Conservation (phyloP, 2,888 invertebrate species). For the Octonoba sinensis region DNA sequence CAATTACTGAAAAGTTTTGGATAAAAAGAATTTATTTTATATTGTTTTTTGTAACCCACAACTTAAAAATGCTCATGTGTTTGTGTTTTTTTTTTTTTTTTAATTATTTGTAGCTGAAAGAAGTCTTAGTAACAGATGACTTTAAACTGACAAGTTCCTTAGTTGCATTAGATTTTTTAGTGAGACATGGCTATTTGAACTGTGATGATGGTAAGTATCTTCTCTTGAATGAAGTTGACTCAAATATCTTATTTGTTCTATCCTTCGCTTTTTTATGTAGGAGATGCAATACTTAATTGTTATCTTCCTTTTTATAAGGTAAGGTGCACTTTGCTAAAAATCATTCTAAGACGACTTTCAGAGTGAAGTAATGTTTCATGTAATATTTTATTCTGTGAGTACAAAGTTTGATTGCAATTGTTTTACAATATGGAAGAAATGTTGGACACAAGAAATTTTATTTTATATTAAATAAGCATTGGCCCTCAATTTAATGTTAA, state of each 20-base stretch:
- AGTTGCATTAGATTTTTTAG: slow-evolving; percentile 90
- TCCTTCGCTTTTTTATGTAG: not conserved
- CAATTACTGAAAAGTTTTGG: not conserved
- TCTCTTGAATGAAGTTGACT: not conserved
- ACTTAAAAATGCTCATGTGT: not conserved
- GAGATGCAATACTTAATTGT: not conserved
- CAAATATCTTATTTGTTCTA: not conserved
- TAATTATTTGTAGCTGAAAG: slow-evolving; percentile 70
- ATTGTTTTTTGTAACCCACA: not conserved
- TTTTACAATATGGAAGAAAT: no score
- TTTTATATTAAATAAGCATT: no score
- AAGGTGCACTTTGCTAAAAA: no score
- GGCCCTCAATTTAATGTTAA: no score
- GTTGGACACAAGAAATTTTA: no score
- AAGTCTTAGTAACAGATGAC: slow-evolving; percentile 83
- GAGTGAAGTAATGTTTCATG: no score
- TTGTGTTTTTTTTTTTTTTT: not conserved
- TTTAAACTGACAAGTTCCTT: slow-evolving; percentile 96
- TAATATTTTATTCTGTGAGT: no score
- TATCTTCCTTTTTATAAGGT: not conserved
- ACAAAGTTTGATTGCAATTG: no score
- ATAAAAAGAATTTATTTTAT: not conserved
- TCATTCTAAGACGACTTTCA: no score
- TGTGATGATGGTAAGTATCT: slow-evolving; percentile 75
- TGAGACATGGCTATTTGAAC: slow-evolving; percentile 89